These are phyloP conservation scores for Pandemis heparana DNA, from an alignment of 2,888 invertebrate genomes.

Conservation along the genomic window DNA sequence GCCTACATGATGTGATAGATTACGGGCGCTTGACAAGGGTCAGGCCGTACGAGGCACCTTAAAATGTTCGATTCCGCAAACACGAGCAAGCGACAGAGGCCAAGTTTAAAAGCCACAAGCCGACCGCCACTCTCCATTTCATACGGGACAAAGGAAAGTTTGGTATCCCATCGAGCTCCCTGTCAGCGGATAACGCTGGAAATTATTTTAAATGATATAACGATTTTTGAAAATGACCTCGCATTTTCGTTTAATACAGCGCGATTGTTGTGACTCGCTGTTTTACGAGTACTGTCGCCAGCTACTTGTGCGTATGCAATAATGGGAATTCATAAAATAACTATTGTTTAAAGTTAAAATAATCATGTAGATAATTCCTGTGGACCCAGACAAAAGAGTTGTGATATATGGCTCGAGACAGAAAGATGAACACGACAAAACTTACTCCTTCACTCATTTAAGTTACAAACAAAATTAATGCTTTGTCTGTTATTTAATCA, in stretches of 20 bases:
- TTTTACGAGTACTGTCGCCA: not conserved
- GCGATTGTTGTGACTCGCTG: not conserved
- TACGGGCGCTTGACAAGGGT: slow-evolving; percentile 62
- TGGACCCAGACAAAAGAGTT: not conserved
- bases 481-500: too few species aligned
- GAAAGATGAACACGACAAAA: not conserved
- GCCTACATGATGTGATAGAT: slow-evolving; percentile 51
- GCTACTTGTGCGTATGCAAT: not conserved
- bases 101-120: slow-evolving; percentile 47
- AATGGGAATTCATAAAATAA: not conserved
- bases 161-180: slow-evolving; percentile 28
- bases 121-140: slow-evolving; percentile 37
- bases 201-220: slow-evolving; percentile 25
- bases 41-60: slow-evolving; percentile 47
- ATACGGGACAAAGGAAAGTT: slow-evolving; percentile 31
- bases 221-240: slow-evolving; percentile 6
- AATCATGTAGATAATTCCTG: not conserved
- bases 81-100: slow-evolving; percentile 32
- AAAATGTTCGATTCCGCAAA: slow-evolving; percentile 42
- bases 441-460: not conserved
- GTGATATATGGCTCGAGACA: not conserved
- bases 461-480: too few species aligned
- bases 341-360: not conserved
- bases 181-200: slow-evolving; percentile 20
- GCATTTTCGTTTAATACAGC: not conserved